Conservation (phyloP, 2,797 vertebrate species). For the Ctenopoma kingsleyae region DNA sequence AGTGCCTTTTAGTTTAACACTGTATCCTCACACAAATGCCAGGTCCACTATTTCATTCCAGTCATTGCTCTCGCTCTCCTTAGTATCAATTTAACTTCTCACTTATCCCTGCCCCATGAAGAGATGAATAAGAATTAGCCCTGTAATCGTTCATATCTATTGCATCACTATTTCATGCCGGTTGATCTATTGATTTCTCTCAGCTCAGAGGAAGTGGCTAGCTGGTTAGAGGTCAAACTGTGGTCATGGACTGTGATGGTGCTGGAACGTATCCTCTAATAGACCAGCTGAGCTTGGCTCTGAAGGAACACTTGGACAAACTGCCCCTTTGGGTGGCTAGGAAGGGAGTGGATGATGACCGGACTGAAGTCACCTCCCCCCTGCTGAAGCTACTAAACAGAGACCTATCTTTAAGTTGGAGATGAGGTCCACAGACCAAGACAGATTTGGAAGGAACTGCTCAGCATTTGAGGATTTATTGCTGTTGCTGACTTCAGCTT, state of each 20-base stretch:
- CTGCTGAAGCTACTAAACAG: slow-evolving; percentile 78
- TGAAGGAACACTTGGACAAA: slow-evolving; percentile 57
- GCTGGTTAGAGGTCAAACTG: slow-evolving; percentile 73
- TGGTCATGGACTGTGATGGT: slow-evolving; percentile 66
- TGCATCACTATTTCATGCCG: slow-evolving; percentile 67
- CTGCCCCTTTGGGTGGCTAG: slow-evolving; percentile 40
- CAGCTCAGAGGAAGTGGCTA: slow-evolving; percentile 56
- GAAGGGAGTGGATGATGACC: slow-evolving; percentile 42
- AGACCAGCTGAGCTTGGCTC: slow-evolving; percentile 53
- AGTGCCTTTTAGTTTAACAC: slow-evolving; percentile 27
- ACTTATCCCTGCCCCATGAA: slow-evolving; percentile 70
- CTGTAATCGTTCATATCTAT: slow-evolving; percentile 78
- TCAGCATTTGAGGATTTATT: slow-evolving; percentile 79
- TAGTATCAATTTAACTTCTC: slow-evolving; percentile 70
- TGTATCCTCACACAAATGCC: slow-evolving; percentile 41
- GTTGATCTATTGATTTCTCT: slow-evolving; percentile 77
- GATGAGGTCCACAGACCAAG: slow-evolving; percentile 70
- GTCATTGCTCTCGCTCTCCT: slow-evolving; percentile 49
- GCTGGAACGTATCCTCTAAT: slow-evolving; percentile 66
- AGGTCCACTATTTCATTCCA: slow-evolving; percentile 42
- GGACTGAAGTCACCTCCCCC: slow-evolving; percentile 60
- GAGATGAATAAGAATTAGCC: slow-evolving; percentile 76
- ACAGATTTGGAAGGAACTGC: slow-evolving; percentile 69
- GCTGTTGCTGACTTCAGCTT: slow-evolving; percentile 79
- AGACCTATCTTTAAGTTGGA: slow-evolving; percentile 57